These are phyloP conservation scores for Drosophila kepulauana DNA, from an alignment of 1,140 invertebrate genomes.

Conservation along the genomic window DNA sequence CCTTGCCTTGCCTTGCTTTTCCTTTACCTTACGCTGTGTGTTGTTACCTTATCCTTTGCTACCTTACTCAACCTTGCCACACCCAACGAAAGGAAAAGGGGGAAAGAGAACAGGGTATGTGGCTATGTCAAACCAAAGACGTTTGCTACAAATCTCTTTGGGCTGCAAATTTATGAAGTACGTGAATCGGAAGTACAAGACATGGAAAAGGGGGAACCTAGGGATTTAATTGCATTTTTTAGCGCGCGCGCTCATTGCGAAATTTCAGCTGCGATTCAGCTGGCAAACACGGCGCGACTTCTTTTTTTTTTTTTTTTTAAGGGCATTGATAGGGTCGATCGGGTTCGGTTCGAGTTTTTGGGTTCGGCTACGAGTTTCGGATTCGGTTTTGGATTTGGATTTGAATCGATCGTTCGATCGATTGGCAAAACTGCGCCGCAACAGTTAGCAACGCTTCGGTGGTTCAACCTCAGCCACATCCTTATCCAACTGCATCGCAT, in stretches of 20 bases:
- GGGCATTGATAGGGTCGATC: constrained; percentile 38
- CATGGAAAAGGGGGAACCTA: constrained; percentile 43
- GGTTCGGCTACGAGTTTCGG: neutral
- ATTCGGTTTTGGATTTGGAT: constrained; percentile 6
- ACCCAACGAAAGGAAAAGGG: constrained; percentile 43
- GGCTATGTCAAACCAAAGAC: constrained; percentile 62
- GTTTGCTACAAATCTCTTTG: constrained; percentile 76
- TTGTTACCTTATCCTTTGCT: constrained; percentile 48
- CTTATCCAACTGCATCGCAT: constrained; percentile 32
- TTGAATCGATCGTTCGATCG: constrained; percentile 46
- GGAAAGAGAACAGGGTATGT: constrained; percentile 20
- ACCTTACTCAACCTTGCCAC: constrained; percentile 76
- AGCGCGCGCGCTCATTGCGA: constrained; percentile 78
- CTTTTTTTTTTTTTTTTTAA: constrained; percentile 1
- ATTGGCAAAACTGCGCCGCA: constrained; percentile 61
- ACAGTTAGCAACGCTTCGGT: constrained; percentile 66
- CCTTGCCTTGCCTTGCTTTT: constrained; percentile 59
- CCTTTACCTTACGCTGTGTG: constrained; percentile 50
- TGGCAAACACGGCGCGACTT: constrained; percentile 36
- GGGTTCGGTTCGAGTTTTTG: constrained; percentile 12
- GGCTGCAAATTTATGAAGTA: constrained; percentile 20
- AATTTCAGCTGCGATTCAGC: constrained; percentile 71
- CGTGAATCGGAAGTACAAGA: constrained; percentile 42
- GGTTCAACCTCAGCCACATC: constrained; percentile 41
- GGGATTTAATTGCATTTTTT: constrained; percentile 82